A percentile compares a stretch with the other conserved stretches of the same genome.
Evolutionary conservation across 1,140 invertebrate genomes (phyloP).

Genomic region (Drosophila pallidifrons): DNA sequence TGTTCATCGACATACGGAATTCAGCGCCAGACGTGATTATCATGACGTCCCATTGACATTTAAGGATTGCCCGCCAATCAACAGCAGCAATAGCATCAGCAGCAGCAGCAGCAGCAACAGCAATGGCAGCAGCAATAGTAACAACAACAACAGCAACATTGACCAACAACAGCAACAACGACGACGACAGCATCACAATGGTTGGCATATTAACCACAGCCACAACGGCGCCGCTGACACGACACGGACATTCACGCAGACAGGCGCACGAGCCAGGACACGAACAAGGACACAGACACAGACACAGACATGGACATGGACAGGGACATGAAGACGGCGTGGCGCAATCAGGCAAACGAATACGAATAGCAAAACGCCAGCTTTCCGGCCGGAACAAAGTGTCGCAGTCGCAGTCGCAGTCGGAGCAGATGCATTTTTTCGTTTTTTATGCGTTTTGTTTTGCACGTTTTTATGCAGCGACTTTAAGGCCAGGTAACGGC

Average conservation of each 20-base stretch:
- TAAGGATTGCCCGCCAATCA: constrained; percentile 82
- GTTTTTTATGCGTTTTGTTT: neutral
- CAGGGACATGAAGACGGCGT: constrained; percentile 36
- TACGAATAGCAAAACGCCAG: constrained; percentile 30
- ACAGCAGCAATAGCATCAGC: constrained; percentile 47
- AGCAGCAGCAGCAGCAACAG: constrained; percentile 33
- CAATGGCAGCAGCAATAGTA: constrained; percentile 27
- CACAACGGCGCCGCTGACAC: constrained; percentile 55
- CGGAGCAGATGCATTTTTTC: constrained; percentile 14
- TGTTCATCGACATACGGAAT: constrained; percentile 87
- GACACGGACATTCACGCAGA: constrained; percentile 41
- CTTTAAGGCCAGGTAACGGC: constrained; percentile 28
- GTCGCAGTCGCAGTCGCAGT: constrained; percentile 3
- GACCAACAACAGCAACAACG: constrained; percentile 31
- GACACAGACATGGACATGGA: constrained; percentile 30
- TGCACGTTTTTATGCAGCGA: neutral
- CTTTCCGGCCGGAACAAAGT: constrained; percentile 32
- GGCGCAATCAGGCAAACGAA: constrained; percentile 12
- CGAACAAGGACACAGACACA: constrained; percentile 11
- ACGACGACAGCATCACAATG: constrained; percentile 51
- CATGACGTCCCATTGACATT: constrained; percentile 90
- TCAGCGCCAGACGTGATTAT: constrained; percentile 95
- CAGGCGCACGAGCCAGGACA: constrained; percentile 33
- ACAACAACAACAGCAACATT: constrained; percentile 44
- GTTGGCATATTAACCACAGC: constrained; percentile 75